Base-by-base conservation (phyloP, 1,140 invertebrate species). In the Lordiphosa collinella region DNA sequence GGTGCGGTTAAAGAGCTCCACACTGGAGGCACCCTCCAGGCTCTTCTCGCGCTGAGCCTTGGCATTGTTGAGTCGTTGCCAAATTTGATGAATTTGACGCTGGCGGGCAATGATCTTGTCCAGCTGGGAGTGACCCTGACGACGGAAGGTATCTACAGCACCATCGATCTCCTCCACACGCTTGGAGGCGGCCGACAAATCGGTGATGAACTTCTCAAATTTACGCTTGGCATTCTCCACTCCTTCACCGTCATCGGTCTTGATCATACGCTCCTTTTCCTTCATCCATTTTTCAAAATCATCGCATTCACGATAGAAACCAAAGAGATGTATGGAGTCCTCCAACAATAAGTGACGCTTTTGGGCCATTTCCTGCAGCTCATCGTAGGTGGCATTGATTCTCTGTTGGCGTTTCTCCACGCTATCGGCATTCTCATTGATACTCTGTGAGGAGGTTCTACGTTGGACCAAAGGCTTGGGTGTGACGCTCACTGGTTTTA, bases 261-360 rank as follows among this genome's bases (percentile, higher is more conserved):
- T 91, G 14, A 99, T 90, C 89, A 98, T 92, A 79, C 95, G 94
- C 89, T 98, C 96, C 87, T 98, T 99, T 54, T 99, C 97, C 74
- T 94, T 95, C 82, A 99, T 98, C 98, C 98, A 99, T 64, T 94
- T 94, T 89, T 99, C 97, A 89, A 99, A 98, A 88, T 98, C 97
- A 85, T 99, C 97, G 90, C 98, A 99, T 87, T 99, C 97, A n/a
- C 95, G 92, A 89, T 97, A 98, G 91, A 99, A 99, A 25, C 94
- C 94, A 89, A 97, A 99, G 11, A 99, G 90, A 62, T 95, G 93
- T 53, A 98, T 97, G 0, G 97, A 95, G 88, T 99, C 98, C 71
- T 97, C 96, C 7, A 99, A 90, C 22, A 97, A 92, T 0, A 94
- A 92, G 60, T 95, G 93, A 1, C 98, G 92, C 41, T 93, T 92